Conservation (phyloP, 1,140 invertebrate species). For the Lasaia peninsularis region DNA sequence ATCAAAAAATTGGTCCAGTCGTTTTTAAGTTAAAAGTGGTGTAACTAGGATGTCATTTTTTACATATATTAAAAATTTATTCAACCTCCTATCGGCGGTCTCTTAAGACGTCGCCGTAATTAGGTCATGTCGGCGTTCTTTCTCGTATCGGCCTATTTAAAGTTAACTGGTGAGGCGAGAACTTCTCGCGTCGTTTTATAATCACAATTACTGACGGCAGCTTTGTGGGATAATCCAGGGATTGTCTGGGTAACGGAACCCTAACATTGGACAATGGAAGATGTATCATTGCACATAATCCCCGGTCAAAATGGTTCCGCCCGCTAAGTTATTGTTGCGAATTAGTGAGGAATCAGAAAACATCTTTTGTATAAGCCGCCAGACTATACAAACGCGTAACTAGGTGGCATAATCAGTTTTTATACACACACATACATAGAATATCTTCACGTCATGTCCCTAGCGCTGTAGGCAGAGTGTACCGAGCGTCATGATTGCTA, state of each 20-base stretch:
- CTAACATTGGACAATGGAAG: slow-evolving; percentile 45
- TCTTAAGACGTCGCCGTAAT: slow-evolving; percentile 54
- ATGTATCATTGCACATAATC: slow-evolving; percentile 69
- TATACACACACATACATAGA: neutral
- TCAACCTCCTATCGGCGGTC: no score
- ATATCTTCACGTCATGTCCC: no score
- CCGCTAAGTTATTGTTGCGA: slow-evolving; percentile 51
- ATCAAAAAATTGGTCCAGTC: no score
- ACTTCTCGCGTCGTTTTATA: slow-evolving; percentile 59
- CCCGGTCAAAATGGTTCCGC: slow-evolving; percentile 34
- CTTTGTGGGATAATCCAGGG: slow-evolving; percentile 68
- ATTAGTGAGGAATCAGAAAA: slow-evolving; percentile 71
- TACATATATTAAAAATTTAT: no score
- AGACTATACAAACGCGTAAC: slow-evolving; percentile 56
- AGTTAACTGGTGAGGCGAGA: slow-evolving; percentile 71
- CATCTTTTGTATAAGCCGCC: slow-evolving; percentile 46
- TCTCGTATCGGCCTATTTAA: slow-evolving; percentile 41
- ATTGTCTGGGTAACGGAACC: slow-evolving; percentile 65
- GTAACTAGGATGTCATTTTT: no score
- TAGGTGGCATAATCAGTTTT: slow-evolving; percentile 56
- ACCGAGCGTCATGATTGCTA: no score
- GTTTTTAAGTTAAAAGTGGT: no score
- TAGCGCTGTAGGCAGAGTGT: no score
- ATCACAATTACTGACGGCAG: slow-evolving; percentile 46
- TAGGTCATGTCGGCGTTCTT: slow-evolving; percentile 50